phyloP scores from a whole-genome alignment of 1,140 invertebrate genomes.

The Caenorhabditis inopinata region DNA sequence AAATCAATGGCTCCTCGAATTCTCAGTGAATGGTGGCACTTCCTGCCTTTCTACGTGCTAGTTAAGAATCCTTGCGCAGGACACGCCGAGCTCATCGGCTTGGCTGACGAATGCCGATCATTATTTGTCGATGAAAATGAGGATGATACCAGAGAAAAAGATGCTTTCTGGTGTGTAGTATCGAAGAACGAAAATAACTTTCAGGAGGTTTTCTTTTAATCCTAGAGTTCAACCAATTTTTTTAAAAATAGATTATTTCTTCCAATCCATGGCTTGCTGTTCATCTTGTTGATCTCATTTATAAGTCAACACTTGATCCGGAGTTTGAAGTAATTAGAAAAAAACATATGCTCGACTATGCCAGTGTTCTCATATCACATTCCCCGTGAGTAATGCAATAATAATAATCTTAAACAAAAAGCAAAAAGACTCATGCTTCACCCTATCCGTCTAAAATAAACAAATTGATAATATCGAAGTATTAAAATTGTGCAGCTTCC shows the following conservation, averaged over 20 bases:
- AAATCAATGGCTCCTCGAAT: background rate
- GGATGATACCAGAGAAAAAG: background rate
- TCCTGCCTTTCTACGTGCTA: background rate
- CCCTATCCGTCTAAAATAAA: too few species aligned
- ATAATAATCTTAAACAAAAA: too few species aligned
- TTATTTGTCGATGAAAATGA: background rate
- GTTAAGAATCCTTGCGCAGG: background rate
- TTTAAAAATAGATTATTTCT: background rate
- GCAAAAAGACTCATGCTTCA: too few species aligned
- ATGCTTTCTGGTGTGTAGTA: constrained; percentile 3
- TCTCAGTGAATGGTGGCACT: background rate
- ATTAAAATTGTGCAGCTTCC: too few species aligned
- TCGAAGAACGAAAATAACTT: background rate
- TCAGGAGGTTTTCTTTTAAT: background rate
- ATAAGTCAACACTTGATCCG: background rate
- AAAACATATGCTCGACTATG: constrained; percentile 18
- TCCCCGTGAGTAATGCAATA: background rate
- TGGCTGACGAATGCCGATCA: background rate
- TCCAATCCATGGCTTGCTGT: background rate
- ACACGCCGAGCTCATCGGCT: background rate
- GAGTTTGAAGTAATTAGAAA: background rate
- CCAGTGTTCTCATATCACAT: background rate
- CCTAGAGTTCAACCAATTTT: too few species aligned
- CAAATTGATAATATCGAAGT: too few species aligned
- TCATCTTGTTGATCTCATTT: background rate